Evolutionary conservation across 1,140 invertebrate genomes (phyloP), one percentile per base, ranked within the genome.

Genomic region (Drosophila mojavensis): DNA sequence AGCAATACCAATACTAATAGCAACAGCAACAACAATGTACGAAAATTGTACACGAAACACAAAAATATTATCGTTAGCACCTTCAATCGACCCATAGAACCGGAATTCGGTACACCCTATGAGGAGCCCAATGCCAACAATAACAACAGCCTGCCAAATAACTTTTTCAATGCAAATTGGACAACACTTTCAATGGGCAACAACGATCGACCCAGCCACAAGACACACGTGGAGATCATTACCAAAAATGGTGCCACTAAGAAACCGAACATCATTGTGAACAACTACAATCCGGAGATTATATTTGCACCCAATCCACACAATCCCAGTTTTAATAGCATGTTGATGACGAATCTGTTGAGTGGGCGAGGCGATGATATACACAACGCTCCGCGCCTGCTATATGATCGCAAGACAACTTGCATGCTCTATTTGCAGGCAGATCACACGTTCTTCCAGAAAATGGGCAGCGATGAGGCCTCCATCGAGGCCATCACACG

Each of bases 401-500:
- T 90, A 15, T 92, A 92, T 60, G 91, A 92, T 81, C 93, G 93
- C 30, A 96, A 96, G 91, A 96, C 95, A 2, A 96, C 96, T 0
- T 98, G 97, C 91, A 97, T 98, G 95, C 93, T 99, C 13, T 99
- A 98, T 93, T 93, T 98, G 73, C 97, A 98, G 93, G 98, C 98
- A 2, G 98, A 98, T 93, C 97, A 98, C 94, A 95, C 98, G 90
- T 98, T 98, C 93, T 98, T 96, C 92, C 95, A 98, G 85, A 96
- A 97, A 93, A 97, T 98, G 92, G 97, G 97, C 33, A 97, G 96
- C 11, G 97, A 98, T 90, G 97, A 99, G 92, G 97, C 97, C 0
- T 98, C 97, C 89, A 98, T 99, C 79, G 97, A 98, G 92, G 97
- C 98, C 26, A 98, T 99, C 95, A 98, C 97, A 0, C 94, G 97